Evolutionary conservation across 2,888 invertebrate genomes (phyloP), one percentile per base, ranked within the genome.

Genomic region (Sylvicola cinctus): DNA sequence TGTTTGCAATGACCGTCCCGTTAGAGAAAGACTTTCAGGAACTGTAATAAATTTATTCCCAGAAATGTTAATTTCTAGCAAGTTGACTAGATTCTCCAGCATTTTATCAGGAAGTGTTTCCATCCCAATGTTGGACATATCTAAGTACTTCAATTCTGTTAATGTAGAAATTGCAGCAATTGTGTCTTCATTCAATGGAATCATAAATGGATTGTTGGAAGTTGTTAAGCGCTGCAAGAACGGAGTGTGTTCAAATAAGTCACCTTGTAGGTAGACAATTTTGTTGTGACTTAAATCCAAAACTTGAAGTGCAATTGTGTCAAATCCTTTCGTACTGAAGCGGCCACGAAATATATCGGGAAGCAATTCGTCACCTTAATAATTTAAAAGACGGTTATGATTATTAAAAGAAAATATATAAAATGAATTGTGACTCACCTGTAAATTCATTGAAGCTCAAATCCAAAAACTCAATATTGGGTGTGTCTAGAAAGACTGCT

Each of bases 321-420:
- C 62, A 51, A 68, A 74, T 14, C 55, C 54, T 3, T 59, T 59
- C 35, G 61, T 54, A 38, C 62, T 62, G 49, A 70, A 74, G 0
- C 68, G 68, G 0, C 75, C 76, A 46, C 69, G 68, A 51, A 76
- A 76, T 37, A 73, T 65, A 43, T 73, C 71, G 14, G 69, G 61
- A 32, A 64, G 58, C 27, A 76, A 48, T 28, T 66, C 64, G 36
- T 72, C 70, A n/a, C 66, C 70, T 70, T 49, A 38, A n/a, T n/a
- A 43, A 32, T 12, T 20, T 8, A 15, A 13, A 8, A 10, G 31
- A 33, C n/a, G n/a, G n/a, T n/a, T n/a, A n/a, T n/a, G n/a, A 25
- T 32, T 16, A 20, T 33, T 30, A 14, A 4, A 12, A 10, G 4
- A 32, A n/a, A 12, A n/a, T 32, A 13, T 16, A 32, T 12, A 5